A percentile compares a stretch with the other conserved stretches of the same genome.
These are phyloP conservation scores for Diadumene lineata DNA, from an alignment of 92 coral and sea anemone species.

Conservation along the genomic window DNA sequence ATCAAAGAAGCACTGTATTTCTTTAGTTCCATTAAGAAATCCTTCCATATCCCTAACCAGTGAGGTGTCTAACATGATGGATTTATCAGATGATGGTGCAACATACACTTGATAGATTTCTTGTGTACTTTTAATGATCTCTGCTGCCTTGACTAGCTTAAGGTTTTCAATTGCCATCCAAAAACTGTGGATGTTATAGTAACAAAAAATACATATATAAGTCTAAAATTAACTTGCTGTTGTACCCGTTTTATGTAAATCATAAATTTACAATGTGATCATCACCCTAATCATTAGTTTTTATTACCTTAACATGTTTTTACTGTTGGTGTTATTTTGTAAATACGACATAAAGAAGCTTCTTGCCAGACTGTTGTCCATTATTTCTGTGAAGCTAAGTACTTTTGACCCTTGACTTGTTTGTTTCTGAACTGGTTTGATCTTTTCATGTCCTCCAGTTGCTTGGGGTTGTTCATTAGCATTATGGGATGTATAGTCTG, in stretches of 20 bases:
- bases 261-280: too few species aligned
- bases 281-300: background rate
- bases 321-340: slow-evolving; percentile 83
- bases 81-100: slow-evolving; percentile 89
- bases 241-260: too few species aligned
- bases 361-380: slow-evolving; percentile 95
- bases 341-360: slow-evolving; percentile 95
- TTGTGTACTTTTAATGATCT: slow-evolving; percentile 81
- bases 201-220: background rate
- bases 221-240: too few species aligned
- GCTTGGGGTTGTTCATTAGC: slow-evolving; percentile 46
- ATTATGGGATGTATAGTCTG: slow-evolving; percentile 78
- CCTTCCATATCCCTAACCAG: slow-evolving; percentile 89
- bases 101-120: slow-evolving; percentile 92
- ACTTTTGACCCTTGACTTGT: slow-evolving; percentile 57
- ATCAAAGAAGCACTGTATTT: slow-evolving; percentile 80
- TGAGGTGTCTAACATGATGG: slow-evolving; percentile 88
- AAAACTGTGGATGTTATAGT: slow-evolving; percentile 70
- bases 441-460: slow-evolving; percentile 49
- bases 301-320: slow-evolving; percentile 87
- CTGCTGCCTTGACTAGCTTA: slow-evolving; percentile 74
- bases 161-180: slow-evolving; percentile 98
- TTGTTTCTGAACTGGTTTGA: slow-evolving; percentile 42
- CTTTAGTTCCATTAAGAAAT: slow-evolving; percentile 70
- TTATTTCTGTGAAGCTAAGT: slow-evolving; percentile 79